A percentile compares a stretch with the other conserved stretches of the same genome.
Evolutionary conservation across 2,888 invertebrate genomes (phyloP).

Genomic region (Pandemis heparana): DNA sequence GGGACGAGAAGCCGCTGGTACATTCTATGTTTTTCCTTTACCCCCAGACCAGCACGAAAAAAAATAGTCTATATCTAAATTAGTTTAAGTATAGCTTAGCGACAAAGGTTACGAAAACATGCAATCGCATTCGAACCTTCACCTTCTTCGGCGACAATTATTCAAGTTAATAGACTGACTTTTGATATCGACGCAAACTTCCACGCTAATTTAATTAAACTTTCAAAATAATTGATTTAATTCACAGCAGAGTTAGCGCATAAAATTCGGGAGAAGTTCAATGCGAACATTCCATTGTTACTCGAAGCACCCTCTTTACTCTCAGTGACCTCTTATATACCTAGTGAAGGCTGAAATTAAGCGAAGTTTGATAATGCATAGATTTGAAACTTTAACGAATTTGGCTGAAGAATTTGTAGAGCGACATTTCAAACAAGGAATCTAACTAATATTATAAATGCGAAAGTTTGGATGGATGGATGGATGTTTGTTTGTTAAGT

Average conservation of each 20-base stretch:
- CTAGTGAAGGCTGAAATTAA: constrained; percentile 4
- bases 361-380: not conserved
- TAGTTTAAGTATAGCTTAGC: too few relatives aligned
- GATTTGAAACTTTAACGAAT: constrained; percentile 7
- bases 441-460: too few relatives aligned
- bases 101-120: not conserved
- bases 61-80: too few relatives aligned
- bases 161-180: not conserved
- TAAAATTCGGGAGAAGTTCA: constrained; percentile 24
- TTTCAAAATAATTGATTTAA: constrained; percentile 57
- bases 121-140: not conserved
- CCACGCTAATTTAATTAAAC: constrained; percentile 57
- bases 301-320: constrained; percentile 2
- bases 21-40: too few relatives aligned
- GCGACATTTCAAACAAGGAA: too few relatives aligned
- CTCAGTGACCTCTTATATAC: constrained; percentile 11
- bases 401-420: not conserved
- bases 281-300: constrained; percentile 35
- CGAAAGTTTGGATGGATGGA: too few relatives aligned
- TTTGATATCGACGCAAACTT: constrained; percentile 44
- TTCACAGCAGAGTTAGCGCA: constrained; percentile 34
- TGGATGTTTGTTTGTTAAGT: too few relatives aligned
- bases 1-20: too few relatives aligned
- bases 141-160: too few relatives aligned
- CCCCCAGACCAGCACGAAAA: too few relatives aligned